These are phyloP conservation scores for Himalopsyche anomala DNA, from an alignment of 2,888 invertebrate genomes.

Conservation along the genomic window DNA sequence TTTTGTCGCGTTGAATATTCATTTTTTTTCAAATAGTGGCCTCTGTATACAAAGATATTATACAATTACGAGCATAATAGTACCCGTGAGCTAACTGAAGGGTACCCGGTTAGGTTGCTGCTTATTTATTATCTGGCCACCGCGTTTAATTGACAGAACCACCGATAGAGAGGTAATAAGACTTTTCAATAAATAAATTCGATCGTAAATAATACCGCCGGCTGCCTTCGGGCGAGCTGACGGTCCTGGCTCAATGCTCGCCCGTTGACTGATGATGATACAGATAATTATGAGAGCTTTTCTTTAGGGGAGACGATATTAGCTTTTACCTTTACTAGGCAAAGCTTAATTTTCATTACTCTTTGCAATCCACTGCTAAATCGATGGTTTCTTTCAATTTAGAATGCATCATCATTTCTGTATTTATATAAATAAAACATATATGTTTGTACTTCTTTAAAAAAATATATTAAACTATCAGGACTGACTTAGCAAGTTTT, in stretches of 20 bases:
- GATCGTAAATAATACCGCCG: conserved; percentile 28
- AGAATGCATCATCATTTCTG: no score
- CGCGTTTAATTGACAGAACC: conserved; percentile 38
- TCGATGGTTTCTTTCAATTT: no score
- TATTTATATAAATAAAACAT: no score
- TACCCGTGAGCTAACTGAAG: conserved; percentile 5
- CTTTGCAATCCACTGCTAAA: no score
- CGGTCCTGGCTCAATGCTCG: background rate
- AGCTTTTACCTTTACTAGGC: no score
- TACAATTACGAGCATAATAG: background rate
- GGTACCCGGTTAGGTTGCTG: background rate
- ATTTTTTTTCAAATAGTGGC: background rate
- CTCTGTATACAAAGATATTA: no score
- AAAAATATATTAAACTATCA: no score
- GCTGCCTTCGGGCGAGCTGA: background rate
- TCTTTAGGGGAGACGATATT: no score
- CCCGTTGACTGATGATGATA: background rate
- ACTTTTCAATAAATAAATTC: conserved; percentile 40
- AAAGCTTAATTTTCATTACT: no score
- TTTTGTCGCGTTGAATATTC: no score
- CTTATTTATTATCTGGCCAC: conserved; percentile 42
- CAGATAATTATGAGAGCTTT: background rate
- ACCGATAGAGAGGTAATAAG: conserved; percentile 39
- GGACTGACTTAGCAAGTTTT: no score
- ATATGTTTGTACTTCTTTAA: no score